phyloP scores from a whole-genome alignment of 2,113 vertebrate species.

The Acrocephalus arundinaceus region DNA sequence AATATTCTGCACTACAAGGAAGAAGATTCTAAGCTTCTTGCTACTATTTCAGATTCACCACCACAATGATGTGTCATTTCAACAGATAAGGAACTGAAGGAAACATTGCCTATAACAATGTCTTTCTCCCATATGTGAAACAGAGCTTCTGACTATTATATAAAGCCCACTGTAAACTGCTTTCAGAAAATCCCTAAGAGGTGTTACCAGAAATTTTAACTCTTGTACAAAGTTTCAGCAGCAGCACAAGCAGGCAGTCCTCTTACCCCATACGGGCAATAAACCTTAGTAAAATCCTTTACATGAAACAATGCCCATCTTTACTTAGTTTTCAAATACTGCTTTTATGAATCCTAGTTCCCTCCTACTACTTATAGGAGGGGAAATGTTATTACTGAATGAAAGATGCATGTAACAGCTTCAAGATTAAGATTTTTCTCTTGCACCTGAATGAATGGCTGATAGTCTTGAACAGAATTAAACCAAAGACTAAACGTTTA shows the following conservation, averaged over 20 bases:
- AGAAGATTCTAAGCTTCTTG: background rate
- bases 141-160: background rate
- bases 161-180: background rate
- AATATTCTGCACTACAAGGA: background rate
- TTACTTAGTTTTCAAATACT: background rate
- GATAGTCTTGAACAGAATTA: background rate
- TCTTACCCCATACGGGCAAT: background rate
- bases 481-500: background rate
- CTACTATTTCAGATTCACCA: background rate
- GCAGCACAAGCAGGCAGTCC: background rate
- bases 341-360: background rate
- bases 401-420: background rate
- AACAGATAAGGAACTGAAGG: background rate
- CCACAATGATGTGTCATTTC: background rate
- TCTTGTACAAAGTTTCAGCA: background rate
- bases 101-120: background rate
- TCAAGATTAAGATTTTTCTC: background rate
- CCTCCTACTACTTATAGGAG: background rate
- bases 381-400: background rate
- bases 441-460: background rate
- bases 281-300: background rate
- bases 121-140: background rate
- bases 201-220: background rate
- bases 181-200: background rate
- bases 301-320: background rate